Percentiles rank a stretch among this genome's conserved stretches.
These are phyloP conservation scores for Drosophila atroscutellata DNA, from an alignment of 2,888 invertebrate genomes.

Conservation along the genomic window DNA sequence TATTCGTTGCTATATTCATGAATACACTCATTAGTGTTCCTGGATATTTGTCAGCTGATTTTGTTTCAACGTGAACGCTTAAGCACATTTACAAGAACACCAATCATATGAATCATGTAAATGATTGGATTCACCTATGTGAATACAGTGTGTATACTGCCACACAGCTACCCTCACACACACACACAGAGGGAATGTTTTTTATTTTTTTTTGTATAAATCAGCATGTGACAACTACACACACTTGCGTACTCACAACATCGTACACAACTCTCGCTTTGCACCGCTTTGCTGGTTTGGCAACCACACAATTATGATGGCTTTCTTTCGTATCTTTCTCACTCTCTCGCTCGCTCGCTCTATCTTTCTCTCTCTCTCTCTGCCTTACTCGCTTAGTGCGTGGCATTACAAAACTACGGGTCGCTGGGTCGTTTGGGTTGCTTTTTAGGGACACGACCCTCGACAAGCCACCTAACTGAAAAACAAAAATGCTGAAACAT, in stretches of 20 bases:
- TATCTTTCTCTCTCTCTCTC: constrained; percentile 2
- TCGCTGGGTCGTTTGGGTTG: constrained; percentile 17
- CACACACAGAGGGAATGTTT: constrained; percentile 13
- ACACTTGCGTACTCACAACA: constrained; percentile 5
- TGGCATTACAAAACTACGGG: constrained; percentile 50
- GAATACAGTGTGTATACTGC: neutral
- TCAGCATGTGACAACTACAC: constrained; percentile 39
- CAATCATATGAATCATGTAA: constrained; percentile 14
- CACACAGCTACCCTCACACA: neutral
- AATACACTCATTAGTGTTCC: neutral
- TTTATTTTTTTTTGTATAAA: constrained; percentile 5
- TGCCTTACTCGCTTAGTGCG: constrained; percentile 25
- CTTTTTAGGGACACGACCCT: constrained; percentile 44
- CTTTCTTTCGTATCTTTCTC: neutral
- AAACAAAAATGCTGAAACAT: constrained; percentile 75
- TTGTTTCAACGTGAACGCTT: neutral
- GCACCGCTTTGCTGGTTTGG: constrained; percentile 11
- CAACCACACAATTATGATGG: constrained; percentile 68
- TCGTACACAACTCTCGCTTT: constrained; percentile 10
- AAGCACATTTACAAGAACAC: constrained; percentile 3
- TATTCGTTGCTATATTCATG: neutral
- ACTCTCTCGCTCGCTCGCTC: neutral
- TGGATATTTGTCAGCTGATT: neutral
- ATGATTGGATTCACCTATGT: neutral
- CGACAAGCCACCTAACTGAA: constrained; percentile 61